Evolutionary conservation across 2,888 invertebrate genomes (phyloP).

Genomic region (Ophion costatus): DNA sequence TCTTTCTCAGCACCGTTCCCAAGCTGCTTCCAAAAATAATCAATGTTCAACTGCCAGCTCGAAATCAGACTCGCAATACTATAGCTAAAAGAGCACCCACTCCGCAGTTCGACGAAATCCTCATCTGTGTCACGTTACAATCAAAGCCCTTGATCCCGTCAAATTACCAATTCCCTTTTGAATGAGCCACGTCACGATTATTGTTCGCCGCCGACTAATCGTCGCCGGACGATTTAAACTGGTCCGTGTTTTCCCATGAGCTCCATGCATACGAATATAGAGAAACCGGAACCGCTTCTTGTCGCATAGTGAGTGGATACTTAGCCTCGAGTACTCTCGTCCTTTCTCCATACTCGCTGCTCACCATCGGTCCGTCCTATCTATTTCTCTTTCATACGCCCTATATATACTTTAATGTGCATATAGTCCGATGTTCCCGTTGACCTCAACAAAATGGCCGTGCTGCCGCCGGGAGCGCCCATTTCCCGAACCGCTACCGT

Average conservation of each 20-base stretch:
- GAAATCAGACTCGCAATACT: background rate
- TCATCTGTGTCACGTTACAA: background rate
- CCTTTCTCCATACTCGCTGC: conserved; percentile 40
- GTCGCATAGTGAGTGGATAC: conserved; percentile 61
- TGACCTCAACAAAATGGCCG: conserved; percentile 65
- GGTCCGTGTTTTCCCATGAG: background rate
- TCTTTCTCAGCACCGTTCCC: background rate
- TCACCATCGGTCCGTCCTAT: conserved; percentile 47
- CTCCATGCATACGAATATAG: background rate
- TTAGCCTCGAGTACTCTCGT: conserved; percentile 47
- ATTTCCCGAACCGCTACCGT: conserved; percentile 67
- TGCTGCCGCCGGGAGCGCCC: conserved; percentile 60
- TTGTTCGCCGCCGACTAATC: background rate
- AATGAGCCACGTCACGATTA: background rate
- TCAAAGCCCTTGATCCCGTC: background rate
- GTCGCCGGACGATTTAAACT: background rate
- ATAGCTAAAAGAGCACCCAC: background rate
- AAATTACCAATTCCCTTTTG: background rate
- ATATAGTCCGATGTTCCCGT: conserved; percentile 39
- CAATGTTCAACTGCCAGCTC: background rate
- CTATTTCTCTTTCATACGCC: conserved; percentile 17
- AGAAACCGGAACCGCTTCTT: conserved; percentile 63
- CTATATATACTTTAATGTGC: conserved; percentile 2
- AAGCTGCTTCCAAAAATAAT: background rate
- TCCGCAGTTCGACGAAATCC: background rate